Base-by-base conservation (phyloP, 2,888 invertebrate genomes). In the Amphipyra berbera region DNA sequence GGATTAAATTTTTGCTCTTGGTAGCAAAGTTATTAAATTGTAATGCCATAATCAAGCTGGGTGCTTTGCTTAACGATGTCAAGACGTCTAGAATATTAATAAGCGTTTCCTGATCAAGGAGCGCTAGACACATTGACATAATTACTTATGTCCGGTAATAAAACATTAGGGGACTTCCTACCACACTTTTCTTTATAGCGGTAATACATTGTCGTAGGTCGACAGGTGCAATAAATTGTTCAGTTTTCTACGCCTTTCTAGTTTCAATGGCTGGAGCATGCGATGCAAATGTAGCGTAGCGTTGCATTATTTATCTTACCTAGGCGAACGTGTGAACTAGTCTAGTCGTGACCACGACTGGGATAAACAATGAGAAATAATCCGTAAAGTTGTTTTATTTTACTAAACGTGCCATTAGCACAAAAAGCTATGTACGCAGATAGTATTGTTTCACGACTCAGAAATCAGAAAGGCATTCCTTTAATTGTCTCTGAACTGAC, bases 261-360 rank as follows among this genome's bases (percentile, higher is more conserved):
- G 46, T 58, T 74, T 68, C 62, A 68, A 63, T 63, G 50, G 41
- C 30, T 38, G 41, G 47, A 33, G 52, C 61, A 63, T 60, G 55
- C 47, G n/a, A 63, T 66, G 68, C 55, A 72, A 78, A 68, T 75
- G 56, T 44, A 45, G 45, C 50, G 50, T 47, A 57, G 61, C 55
- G 44, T 49, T 78, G 76, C 69, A 73, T 77, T 68, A 64, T 66
- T 68, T 66, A 73, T 78, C 44, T 59, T 58, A 55, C 54, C 67
- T 60, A 60, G 61, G 49, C 33, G 44, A 45, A 76, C 79, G 73
- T 78, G 77, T 76, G 79, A 78, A 76, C 79, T 61, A 56, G 70
- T 54, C 38, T 74, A 68, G 61, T 78, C 79, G 79, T 78, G 79
- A 76, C 48, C 70, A 68, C 63, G 69, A 58, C 60, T 38, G 21